Percentiles rank a stretch among this genome's conserved stretches.
Evolutionary conservation across 2,888 invertebrate genomes (phyloP).

Genomic region (Melangyna quadrimaculata): DNA sequence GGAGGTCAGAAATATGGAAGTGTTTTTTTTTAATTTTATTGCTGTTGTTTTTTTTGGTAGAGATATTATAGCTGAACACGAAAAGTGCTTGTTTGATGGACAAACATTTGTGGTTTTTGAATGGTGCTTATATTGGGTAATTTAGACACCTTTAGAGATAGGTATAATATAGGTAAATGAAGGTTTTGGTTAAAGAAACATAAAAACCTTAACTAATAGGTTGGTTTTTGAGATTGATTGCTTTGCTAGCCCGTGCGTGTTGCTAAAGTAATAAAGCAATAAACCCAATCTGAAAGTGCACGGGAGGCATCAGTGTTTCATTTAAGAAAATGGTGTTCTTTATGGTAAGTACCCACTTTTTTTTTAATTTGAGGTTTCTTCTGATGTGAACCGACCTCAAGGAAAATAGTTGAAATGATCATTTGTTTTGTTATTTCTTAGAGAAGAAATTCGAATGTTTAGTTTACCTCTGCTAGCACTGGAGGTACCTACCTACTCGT

Average conservation of each 20-base stretch:
- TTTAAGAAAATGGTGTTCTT: background rate
- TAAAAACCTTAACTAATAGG: background rate
- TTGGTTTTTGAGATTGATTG: background rate
- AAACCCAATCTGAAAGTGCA: background rate
- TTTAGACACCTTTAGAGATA: constrained; percentile 8
- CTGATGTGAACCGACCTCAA: no score
- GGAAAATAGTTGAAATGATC: no score
- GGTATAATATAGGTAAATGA: background rate
- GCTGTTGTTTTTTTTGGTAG: background rate
- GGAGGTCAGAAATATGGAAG: background rate
- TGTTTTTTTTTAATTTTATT: background rate
- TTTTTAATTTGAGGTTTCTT: no score
- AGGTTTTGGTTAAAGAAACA: background rate
- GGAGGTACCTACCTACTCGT: no score
- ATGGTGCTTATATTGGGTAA: constrained; percentile 9
- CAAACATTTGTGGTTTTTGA: constrained; percentile 20
- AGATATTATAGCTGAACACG: constrained; percentile 12
- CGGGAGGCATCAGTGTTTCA: background rate
- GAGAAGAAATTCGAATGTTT: no score
- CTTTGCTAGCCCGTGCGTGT: background rate
- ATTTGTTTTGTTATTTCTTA: no score
- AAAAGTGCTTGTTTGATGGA: constrained; percentile 3
- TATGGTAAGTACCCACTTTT: background rate
- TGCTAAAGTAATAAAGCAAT: background rate
- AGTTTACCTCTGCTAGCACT: no score